Evolutionary conservation across 2,888 invertebrate genomes (phyloP), one percentile per base, ranked within the genome.

Genomic region (Amblyteles armatorius): DNA sequence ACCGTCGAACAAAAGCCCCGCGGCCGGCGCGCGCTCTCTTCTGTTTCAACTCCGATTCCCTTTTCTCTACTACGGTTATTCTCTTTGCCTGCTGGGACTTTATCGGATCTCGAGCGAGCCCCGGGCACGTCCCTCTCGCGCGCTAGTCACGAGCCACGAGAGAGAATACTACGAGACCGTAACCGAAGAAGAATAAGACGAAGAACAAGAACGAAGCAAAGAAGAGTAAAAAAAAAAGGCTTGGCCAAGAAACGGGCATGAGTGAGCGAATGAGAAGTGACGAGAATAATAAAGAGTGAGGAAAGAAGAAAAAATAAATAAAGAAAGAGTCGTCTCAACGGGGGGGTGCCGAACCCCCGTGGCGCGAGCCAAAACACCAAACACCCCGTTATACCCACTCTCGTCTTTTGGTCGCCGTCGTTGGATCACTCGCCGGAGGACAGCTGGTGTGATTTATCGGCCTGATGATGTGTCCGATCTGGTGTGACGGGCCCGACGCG

Each of bases 291-390:
- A 55, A 78, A 71, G 48, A 72, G 55, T 68, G 68, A 79, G 19
- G 60, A 6, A 19, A 22, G 65, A 83, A 82, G 26, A 44, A 19
- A 69, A 73, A 63, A 73, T 63, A 76, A 52, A 71, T n/a, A 73
- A 83, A 67, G 57, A 85, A 84, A 87, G 87, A 87, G 85, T 85
- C 87, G 87, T 87, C 86, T 86, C 88, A 77, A 82, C 87, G 40
- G 85, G 86, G 89, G 90, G 89, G 88, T 88, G 90, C 89, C 86
- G 89, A 90, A 88, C 91, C 87, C 93, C 93, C 90, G 91, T 88
- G 87, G 93, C 83, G 93, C 89, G 90, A 91, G 90, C 90, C 92
- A 92, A 93, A 93, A 93, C 91, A 93, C 90, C 87, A 87, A 89
- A 89, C 89, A 90, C 88, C 89, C 85, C 87, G 87, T 88, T 87